Evolutionary conservation across 1,140 invertebrate genomes (phyloP), one percentile per base, ranked within the genome.

Genomic region (Choristoneura fumiferana): DNA sequence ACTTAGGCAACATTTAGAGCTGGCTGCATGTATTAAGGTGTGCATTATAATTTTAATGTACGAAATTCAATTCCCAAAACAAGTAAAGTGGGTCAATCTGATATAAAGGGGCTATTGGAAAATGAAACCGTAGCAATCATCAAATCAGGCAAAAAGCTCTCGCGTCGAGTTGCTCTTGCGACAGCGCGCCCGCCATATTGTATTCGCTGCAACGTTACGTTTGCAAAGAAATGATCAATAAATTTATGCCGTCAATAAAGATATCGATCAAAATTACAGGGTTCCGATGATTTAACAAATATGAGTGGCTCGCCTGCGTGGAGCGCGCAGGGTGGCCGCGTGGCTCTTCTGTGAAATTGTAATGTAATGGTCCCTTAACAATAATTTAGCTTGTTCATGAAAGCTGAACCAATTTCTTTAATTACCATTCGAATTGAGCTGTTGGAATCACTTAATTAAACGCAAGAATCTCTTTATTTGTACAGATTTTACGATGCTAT

Each of bases 261-360:
- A 89, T 89, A 87, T 86, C 77, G 83, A 89, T 89, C 86, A 89
- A 89, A 89, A 89, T 89, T 89, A 89, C 76, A 89, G 83, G 81
- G 81, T 78, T 80, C 75, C 69, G 81, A 81, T 87, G 80, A 82
- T 86, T 86, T 89, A 85, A 84, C 80, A 87, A 87, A 86, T 86
- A 87, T 76, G 76, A 77, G 66, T 57, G 63, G 73, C 76, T 79
- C 74, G 80, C 71, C 75, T 63, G 69, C 67, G 68, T 67, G 63
- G 62, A 61, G 62, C 78, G 54, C 53, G 43, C 78, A 72, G 76
- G 84, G 86, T 84, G 84, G 83, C 79, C 85, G 65, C 64, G 58
- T 71, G 71, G 52, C 68, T 79, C 78, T 84, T 86, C 84, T 75
- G 73, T 80, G 80, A 84, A 85, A 76, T 70, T 77, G 78, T 81